Conservation (phyloP, 2,113 vertebrate species). For the Connochaetes taurinus region DNA sequence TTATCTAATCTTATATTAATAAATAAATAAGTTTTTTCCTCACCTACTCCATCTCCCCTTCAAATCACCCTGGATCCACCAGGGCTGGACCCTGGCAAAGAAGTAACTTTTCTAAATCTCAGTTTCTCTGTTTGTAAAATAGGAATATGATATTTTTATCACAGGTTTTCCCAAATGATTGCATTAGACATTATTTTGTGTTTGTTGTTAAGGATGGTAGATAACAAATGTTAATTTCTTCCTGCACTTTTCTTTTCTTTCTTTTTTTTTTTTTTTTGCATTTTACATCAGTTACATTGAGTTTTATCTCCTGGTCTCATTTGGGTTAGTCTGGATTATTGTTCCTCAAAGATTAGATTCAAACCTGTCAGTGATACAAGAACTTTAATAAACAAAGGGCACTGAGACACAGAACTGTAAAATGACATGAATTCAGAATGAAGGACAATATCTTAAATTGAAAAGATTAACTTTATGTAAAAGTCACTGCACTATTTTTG, state of each 20-base stretch:
- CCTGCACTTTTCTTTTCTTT: background rate
- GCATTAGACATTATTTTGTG: background rate
- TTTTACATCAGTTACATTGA: background rate
- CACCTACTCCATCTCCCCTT: too few species aligned
- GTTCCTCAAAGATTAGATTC: background rate
- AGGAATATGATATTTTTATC: background rate
- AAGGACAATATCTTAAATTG: background rate
- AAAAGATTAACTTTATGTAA: slow-evolving; percentile 4
- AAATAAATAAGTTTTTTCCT: too few species aligned
- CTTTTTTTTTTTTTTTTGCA: background rate
- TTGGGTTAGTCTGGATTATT: background rate
- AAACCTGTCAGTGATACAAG: background rate
- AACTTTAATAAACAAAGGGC: background rate
- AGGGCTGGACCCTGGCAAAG: background rate
- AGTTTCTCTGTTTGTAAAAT: background rate
- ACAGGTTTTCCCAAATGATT: background rate
- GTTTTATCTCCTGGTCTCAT: background rate
- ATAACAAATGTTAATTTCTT: background rate
- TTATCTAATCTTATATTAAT: too few species aligned
- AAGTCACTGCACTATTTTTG: background rate
- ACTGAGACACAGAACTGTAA: background rate
- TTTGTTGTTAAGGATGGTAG: background rate
- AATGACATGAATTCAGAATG: background rate
- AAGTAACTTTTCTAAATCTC: background rate
- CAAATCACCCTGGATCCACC: too few species aligned